Evolutionary conservation across 2,113 vertebrate genomes (phyloP).

Genomic region (Crotalus helleri): DNA sequence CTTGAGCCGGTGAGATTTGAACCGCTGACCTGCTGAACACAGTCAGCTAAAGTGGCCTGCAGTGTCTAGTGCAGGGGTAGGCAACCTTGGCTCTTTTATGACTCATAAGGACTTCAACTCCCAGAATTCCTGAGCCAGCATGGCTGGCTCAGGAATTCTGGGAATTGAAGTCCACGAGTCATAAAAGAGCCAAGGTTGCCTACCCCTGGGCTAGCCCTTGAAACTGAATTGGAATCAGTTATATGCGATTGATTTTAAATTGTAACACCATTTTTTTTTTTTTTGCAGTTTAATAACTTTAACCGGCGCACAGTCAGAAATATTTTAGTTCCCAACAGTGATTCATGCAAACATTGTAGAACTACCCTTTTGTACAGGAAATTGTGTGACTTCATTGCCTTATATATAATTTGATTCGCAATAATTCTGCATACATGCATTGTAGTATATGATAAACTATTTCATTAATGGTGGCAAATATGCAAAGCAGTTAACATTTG

Average conservation of each 20-base stretch:
- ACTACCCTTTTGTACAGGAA: not conserved
- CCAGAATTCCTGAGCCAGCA: no score
- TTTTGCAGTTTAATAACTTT: not conserved
- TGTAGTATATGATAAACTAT: not conserved
- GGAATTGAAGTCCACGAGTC: no score
- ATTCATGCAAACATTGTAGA: not conserved
- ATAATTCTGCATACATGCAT: not conserved
- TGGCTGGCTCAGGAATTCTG: no score
- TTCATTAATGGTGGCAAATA: not conserved
- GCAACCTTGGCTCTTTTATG: no score
- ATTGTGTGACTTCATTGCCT: not conserved
- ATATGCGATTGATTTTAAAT: not conserved
- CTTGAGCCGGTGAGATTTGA: no score
- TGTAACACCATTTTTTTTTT: not conserved
- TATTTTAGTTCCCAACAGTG: not conserved
- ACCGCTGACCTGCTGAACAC: no score
- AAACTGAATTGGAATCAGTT: not conserved
- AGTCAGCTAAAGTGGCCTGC: no score
- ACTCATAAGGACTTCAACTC: no score
- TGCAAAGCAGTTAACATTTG: not conserved
- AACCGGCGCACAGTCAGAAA: not conserved
- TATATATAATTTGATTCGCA: not conserved
- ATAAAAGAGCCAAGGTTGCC: no score
- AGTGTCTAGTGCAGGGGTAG: not conserved
- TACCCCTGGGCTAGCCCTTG: not conserved